Evolutionary conservation across 2,113 vertebrate genomes (phyloP).

Genomic region (Leucosticte australis): DNA sequence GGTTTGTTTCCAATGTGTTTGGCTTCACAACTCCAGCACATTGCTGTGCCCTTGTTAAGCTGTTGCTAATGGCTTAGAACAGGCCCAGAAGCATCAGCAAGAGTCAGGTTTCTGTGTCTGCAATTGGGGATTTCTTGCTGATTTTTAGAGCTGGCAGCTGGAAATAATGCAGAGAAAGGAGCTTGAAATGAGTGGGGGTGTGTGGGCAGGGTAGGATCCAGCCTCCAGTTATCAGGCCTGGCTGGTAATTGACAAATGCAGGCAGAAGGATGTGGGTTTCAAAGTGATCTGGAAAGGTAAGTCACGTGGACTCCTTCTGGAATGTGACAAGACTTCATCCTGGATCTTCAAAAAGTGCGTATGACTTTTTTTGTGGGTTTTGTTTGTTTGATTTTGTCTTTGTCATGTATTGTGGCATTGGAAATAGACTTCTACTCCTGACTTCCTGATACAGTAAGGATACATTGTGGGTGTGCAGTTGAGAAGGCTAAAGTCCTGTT

Average conservation of each 20-base stretch:
- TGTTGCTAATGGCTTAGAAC: neutral
- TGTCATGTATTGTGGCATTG: neutral
- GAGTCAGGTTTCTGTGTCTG: neutral
- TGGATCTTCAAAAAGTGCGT: conserved; percentile 58
- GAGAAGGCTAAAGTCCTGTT: neutral
- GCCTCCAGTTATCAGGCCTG: neutral
- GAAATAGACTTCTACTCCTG: neutral
- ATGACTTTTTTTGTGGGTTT: neutral
- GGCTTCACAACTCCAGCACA: neutral
- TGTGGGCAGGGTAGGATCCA: neutral
- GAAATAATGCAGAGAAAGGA: neutral
- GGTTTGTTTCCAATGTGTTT: neutral
- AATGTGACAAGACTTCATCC: neutral
- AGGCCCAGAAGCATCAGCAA: neutral
- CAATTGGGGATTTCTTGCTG: neutral
- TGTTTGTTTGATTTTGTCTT: neutral
- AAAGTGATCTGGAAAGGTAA: conserved; percentile 68
- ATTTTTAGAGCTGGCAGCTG: conserved; percentile 2
- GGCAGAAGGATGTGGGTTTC: neutral
- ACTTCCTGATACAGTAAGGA: neutral
- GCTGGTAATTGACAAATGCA: neutral
- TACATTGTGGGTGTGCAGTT: neutral
- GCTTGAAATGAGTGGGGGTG: neutral
- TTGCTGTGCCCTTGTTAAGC: neutral
- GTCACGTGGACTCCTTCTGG: neutral